These are phyloP conservation scores for Diogma glabrata DNA, from an alignment of 2,888 invertebrate species.

Conservation along the genomic window DNA sequence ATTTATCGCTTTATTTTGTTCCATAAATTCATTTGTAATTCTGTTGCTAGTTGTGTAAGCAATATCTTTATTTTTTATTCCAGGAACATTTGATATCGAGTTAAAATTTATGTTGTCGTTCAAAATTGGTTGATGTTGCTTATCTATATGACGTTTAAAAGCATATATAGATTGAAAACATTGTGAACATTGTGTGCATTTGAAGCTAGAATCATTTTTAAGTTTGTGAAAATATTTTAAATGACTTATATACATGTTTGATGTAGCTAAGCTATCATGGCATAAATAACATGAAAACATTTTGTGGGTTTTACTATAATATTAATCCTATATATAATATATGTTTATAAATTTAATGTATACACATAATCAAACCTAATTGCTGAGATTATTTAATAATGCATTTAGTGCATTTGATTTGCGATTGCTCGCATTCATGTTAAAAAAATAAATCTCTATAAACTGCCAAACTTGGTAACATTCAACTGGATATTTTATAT, in stretches of 20 bases:
- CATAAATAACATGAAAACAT: slow-evolving; percentile 1
- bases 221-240: neutral
- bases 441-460: neutral
- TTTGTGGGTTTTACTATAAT: no score
- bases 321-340: no score
- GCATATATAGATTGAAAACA: neutral
- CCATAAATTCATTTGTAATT: neutral
- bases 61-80: neutral
- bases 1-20: neutral
- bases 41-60: neutral
- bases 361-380: no score
- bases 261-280: neutral
- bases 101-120: no score
- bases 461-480: neutral
- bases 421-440: neutral
- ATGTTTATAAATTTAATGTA: no score
- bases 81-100: neutral
- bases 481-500: neutral
- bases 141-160: neutral
- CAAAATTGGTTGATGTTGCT: neutral
- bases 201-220: slow-evolving; percentile 2
- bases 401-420: neutral
- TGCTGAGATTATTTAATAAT: slow-evolving; percentile 5
- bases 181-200: slow-evolving; percentile 4
- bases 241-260: slow-evolving; percentile 1